Evolutionary conservation across 2,888 invertebrate species (phyloP), one percentile per base, ranked within the genome.

Genomic region (Lissonota sp.): DNA sequence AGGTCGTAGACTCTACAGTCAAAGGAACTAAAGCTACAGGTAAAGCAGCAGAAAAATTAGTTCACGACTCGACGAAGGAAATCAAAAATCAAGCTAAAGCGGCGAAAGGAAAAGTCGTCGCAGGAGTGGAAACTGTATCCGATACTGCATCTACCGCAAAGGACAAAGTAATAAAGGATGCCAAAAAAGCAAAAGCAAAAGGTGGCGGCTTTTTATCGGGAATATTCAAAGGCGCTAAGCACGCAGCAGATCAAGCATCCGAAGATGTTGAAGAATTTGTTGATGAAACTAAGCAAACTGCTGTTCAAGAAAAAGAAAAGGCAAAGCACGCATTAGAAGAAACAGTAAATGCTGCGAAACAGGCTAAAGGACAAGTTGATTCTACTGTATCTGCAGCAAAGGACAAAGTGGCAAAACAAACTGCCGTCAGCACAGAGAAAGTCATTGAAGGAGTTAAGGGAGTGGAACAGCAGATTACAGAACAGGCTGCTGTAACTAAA

Each of bases 1-100:
- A 93, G 88, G 93, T 94, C 86, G 93, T 93, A 1, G 67, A 63
- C 60, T 26, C 70, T 5, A 53, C 72, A 16, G 46, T 37, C 6
- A 81, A 83, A 44, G 73, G 58, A 39, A 49, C 73, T 16, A 80
- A 63, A 62, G 55, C 60, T 55, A 84, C 80, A 6, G 74, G 46
- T 55, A 77, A 46, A 42, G 51, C 78, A 42, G 71, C 55, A 7
- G 55, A 73, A 42, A 64, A 83, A 63, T 6, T 83, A 10, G 55
- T 64, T 1, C 73, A 77, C 49, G 84, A 80, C 58, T 64, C 66
- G 0, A 84, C 80, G 39, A 82, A 82, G 39, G 81, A 83, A 79
- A 49, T 85, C 0, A 80, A 80, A 16, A 80, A 84, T 5, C 84
- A 83, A n/a, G 57, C 79, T 0, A 72, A 81, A 26, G 16, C 46